Conservation (phyloP, 2,797 vertebrate genomes). For the Muscicapa striata region DNA sequence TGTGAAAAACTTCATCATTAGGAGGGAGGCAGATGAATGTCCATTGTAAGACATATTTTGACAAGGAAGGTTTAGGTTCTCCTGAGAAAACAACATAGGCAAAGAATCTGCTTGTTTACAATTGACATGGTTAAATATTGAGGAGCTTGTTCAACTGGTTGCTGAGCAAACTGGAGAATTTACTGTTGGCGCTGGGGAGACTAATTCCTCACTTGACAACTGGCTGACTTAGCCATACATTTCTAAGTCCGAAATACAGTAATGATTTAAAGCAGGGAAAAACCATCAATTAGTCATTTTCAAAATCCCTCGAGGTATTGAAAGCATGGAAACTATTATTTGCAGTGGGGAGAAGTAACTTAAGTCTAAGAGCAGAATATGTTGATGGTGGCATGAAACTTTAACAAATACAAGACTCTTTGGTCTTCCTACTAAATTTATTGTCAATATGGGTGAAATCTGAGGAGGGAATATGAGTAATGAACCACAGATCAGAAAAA, state of each 20-base stretch:
- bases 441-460: conserved; percentile 66
- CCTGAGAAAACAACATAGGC: conserved; percentile 51
- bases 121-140: conserved; percentile 56
- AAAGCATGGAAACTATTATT: conserved; percentile 61
- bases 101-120: conserved; percentile 50
- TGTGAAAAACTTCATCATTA: conserved; percentile 61
- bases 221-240: conserved; percentile 14
- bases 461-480: conserved; percentile 63
- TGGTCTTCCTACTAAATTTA: conserved; percentile 45
- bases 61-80: conserved; percentile 54
- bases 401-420: conserved; percentile 51
- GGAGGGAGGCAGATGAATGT: conserved; percentile 43
- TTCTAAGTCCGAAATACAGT: conserved; percentile 49
- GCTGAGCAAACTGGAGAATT: conserved; percentile 64
- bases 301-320: conserved; percentile 39
- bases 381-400: conserved; percentile 39
- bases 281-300: conserved; percentile 64
- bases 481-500: conserved; percentile 64
- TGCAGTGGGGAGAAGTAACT: conserved; percentile 44
- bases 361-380: conserved; percentile 36
- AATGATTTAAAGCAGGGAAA: conserved; percentile 70
- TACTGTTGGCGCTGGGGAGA: conserved; percentile 54
- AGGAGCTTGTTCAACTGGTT: conserved; percentile 53
- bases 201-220: conserved; percentile 18
- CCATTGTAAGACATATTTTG: conserved; percentile 50